Conservation (phyloP, 1,140 invertebrate species). For the Lepidurus packardi region DNA sequence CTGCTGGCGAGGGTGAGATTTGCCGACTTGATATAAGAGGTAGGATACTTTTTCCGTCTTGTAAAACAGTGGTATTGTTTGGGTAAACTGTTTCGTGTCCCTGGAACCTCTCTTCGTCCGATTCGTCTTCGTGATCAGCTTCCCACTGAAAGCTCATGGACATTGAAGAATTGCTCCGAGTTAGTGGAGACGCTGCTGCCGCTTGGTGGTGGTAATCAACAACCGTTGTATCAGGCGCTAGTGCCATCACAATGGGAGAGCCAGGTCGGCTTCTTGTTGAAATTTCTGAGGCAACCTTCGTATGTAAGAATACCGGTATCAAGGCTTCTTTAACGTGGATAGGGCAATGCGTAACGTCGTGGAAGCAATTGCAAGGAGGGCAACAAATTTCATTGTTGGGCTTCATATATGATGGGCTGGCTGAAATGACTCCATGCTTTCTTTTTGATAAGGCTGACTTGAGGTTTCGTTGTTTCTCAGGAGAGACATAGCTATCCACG, state of each 20-base stretch:
- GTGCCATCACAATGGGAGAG: neutral
- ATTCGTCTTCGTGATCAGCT: neutral
- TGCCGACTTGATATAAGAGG: neutral
- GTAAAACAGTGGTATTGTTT: too few relatives aligned
- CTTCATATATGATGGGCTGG: neutral
- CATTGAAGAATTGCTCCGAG: neutral
- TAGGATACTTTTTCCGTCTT: neutral
- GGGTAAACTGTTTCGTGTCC: too few relatives aligned
- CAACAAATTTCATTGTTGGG: neutral
- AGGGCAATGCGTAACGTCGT: neutral
- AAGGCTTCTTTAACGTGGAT: neutral
- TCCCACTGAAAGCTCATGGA: neutral
- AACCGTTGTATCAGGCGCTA: neutral
- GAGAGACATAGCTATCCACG: neutral
- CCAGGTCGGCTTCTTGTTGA: neutral
- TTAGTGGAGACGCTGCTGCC: neutral
- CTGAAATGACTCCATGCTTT: neutral
- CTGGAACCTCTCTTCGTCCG: neutral
- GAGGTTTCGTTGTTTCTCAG: neutral
- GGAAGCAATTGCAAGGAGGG: neutral
- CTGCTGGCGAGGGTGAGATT: neutral
- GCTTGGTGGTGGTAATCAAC: neutral
- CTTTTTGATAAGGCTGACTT: neutral
- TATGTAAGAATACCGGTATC: neutral
- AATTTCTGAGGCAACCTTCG: neutral